Evolutionary conservation across 2,797 vertebrate species (phyloP).

Genomic region (Nyctalus aviator): DNA sequence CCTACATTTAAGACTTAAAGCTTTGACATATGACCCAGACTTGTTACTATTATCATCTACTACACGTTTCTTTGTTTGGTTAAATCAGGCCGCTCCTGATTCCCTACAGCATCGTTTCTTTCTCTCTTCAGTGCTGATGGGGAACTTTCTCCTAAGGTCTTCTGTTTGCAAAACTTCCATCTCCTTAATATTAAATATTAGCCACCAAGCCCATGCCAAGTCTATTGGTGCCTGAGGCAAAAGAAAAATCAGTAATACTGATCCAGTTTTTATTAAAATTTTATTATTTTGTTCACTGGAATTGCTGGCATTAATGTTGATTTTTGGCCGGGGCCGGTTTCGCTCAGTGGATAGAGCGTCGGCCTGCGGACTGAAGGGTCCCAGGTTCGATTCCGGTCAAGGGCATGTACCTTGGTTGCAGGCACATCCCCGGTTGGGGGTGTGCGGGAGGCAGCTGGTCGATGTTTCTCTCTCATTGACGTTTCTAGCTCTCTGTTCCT

Average conservation of each 20-base stretch:
- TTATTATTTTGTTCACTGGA: not conserved
- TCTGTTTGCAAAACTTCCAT: not conserved
- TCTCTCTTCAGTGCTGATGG: not conserved
- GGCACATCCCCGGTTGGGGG: too few relatives aligned
- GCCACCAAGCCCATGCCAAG: not conserved
- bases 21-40: not conserved
- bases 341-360: too few relatives aligned
- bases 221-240: not conserved
- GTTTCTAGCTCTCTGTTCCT: too few relatives aligned
- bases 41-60: not conserved
- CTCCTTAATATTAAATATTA: not conserved
- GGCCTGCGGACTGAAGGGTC: too few relatives aligned
- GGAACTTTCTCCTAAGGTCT: not conserved
- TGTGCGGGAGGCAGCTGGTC: too few relatives aligned
- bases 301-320: not conserved
- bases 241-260: not conserved
- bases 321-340: too few relatives aligned
- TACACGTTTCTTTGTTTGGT: not conserved
- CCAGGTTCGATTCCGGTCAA: too few relatives aligned
- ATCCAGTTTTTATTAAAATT: not conserved
- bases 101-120: not conserved
- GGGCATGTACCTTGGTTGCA: too few relatives aligned
- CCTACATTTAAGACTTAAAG: not conserved
- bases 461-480: too few relatives aligned
- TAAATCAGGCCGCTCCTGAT: not conserved